These are phyloP conservation scores for Acleris sparsana DNA, from an alignment of 2,888 invertebrate genomes.

Conservation along the genomic window DNA sequence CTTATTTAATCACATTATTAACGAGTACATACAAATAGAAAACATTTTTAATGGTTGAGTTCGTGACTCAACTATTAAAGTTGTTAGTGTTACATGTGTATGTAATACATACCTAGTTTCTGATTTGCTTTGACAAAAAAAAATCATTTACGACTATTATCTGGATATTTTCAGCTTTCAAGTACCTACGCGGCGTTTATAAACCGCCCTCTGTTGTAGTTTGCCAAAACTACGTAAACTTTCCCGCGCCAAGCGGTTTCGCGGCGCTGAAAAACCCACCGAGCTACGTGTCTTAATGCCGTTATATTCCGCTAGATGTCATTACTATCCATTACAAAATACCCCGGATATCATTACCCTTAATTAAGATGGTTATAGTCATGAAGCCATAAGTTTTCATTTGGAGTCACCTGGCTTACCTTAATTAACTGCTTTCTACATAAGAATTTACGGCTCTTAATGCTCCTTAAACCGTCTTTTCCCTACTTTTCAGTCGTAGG, in stretches of 20 bases:
- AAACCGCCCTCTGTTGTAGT: slow-evolving; percentile 13
- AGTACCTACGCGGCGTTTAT: too few species aligned
- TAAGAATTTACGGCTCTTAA: slow-evolving; percentile 17
- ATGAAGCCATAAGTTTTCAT: slow-evolving; percentile 23
- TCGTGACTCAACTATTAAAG: too few species aligned
- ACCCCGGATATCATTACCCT: slow-evolving; percentile 13
- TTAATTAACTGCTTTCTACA: slow-evolving; percentile 27
- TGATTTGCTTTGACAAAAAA: too few species aligned
- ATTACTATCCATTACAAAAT: not conserved
- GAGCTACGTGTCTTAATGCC: not conserved
- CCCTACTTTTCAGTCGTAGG: not conserved
- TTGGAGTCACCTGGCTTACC: slow-evolving; percentile 20
- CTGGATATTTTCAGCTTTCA: too few species aligned
- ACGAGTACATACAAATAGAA: too few species aligned
- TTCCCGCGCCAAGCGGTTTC: not conserved
- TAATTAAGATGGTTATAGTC: slow-evolving; percentile 23
- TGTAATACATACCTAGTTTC: too few species aligned
- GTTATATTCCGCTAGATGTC: slow-evolving; percentile 18
- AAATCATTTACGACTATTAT: too few species aligned
- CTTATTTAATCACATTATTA: too few species aligned
- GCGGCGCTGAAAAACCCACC: too few species aligned
- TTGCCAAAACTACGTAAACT: slow-evolving; percentile 1
- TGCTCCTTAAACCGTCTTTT: slow-evolving; percentile 15
- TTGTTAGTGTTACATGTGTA: too few species aligned
- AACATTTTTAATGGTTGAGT: too few species aligned